Evolutionary conservation across 2,113 vertebrate genomes (phyloP).

Genomic region (Phyllostomus discolor): DNA sequence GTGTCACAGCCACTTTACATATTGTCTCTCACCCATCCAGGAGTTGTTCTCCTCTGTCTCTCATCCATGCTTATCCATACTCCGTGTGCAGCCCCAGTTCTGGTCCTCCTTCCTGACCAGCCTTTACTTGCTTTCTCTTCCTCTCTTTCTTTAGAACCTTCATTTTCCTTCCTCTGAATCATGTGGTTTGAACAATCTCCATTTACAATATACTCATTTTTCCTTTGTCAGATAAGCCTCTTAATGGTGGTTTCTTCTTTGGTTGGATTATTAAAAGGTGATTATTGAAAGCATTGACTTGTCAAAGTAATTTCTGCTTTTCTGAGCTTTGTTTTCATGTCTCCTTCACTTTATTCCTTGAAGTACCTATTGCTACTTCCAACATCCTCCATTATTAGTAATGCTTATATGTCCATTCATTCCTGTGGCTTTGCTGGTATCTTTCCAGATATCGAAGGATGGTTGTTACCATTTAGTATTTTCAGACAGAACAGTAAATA

Average conservation of each 20-base stretch:
- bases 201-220: constrained; percentile 2
- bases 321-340: background rate
- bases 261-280: constrained; percentile 39
- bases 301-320: constrained; percentile 20
- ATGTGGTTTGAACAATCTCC: constrained; percentile 4
- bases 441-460: background rate
- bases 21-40: constrained; percentile 77
- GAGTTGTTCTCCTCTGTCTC: constrained; percentile 75
- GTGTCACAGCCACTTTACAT: constrained; percentile 61
- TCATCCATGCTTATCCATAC: constrained; percentile 63
- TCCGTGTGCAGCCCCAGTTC: constrained; percentile 35
- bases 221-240: constrained; percentile 38
- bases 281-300: background rate
- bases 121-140: constrained; percentile 46
- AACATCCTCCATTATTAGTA: background rate
- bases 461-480: constrained; percentile 2
- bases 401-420: background rate
- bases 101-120: constrained; percentile 27
- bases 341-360: constrained; percentile 4
- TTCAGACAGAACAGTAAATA: background rate
- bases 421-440: background rate
- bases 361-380: background rate
- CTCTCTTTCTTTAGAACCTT: constrained; percentile 42
- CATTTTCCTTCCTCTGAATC: constrained; percentile 19
- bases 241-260: constrained; percentile 38